A percentile compares a stretch with the other conserved stretches of the same genome.
phyloP scores from a whole-genome alignment of 64 coral and sea anemone genomes.

The Pachyseris speciosa region DNA sequence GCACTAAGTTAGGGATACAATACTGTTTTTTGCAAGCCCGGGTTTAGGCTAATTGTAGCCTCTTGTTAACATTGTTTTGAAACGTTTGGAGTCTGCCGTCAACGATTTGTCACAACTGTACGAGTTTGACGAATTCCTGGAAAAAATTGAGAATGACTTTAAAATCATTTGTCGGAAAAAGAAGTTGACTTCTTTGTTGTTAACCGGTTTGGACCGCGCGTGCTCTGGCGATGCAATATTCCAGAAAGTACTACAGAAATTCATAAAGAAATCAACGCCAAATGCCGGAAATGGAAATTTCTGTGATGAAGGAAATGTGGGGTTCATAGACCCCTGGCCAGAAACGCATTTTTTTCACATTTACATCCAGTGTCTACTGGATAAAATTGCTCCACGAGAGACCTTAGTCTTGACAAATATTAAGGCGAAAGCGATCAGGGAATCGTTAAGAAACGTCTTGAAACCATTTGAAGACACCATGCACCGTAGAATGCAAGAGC shows the following conservation, averaged over 20 bases:
- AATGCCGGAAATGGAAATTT: neutral
- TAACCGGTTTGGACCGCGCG: neutral
- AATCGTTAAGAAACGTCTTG: neutral
- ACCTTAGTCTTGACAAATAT: neutral
- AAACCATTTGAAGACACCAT: neutral
- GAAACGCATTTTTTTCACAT: neutral
- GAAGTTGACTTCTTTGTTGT: neutral
- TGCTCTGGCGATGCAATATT: neutral
- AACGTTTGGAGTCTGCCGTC: conserved; percentile 9
- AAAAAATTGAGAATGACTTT: neutral
- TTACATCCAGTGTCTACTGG: neutral
- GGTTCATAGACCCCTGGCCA: neutral
- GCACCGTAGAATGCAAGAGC: neutral
- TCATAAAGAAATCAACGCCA: neutral
- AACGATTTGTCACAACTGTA: neutral
- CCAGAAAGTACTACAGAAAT: neutral
- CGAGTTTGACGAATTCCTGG: conserved; percentile 11
- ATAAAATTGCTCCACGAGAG: neutral
- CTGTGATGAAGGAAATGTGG: neutral
- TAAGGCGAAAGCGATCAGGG: neutral
- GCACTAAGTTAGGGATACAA: too few species aligned
- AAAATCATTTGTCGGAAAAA: neutral
- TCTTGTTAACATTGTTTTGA: neutral
- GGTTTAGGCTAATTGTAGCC: too few species aligned
- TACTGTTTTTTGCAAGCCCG: too few species aligned